Evolutionary conservation across 2,113 vertebrate genomes (phyloP).

Genomic region (Balaeniceps rex): DNA sequence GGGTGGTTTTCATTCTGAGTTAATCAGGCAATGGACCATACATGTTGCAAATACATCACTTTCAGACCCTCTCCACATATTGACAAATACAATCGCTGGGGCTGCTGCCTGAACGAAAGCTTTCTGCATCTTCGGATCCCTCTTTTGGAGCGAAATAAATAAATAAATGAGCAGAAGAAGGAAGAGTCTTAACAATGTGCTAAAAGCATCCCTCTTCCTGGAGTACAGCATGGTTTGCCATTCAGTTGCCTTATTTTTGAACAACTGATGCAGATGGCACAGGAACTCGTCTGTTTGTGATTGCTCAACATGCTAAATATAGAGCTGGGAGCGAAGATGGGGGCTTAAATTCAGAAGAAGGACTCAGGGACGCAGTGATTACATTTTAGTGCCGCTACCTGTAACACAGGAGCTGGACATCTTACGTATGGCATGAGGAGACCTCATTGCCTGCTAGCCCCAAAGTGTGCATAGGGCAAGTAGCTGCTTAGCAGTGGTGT

Average conservation of each 20-base stretch:
- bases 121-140: neutral
- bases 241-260: neutral
- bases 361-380: neutral
- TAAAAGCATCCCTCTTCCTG: neutral
- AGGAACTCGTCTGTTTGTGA: neutral
- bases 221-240: neutral
- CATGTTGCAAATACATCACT: constrained; percentile 59
- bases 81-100: constrained; percentile 59
- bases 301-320: neutral
- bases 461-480: neutral
- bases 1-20: constrained; percentile 69
- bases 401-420: neutral
- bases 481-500: neutral
- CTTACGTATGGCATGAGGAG: neutral
- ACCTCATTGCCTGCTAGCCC: neutral
- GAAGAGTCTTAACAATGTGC: neutral
- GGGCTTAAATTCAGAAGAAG: neutral
- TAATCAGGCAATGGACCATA: constrained; percentile 68
- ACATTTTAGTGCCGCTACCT: neutral
- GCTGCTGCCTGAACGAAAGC: neutral
- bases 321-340: neutral
- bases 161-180: neutral
- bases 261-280: constrained; percentile 12
- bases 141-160: neutral
- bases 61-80: constrained; percentile 39